Evolutionary conservation across 2,113 vertebrate species (phyloP).

Genomic region (Odontesthes bonariensis): DNA sequence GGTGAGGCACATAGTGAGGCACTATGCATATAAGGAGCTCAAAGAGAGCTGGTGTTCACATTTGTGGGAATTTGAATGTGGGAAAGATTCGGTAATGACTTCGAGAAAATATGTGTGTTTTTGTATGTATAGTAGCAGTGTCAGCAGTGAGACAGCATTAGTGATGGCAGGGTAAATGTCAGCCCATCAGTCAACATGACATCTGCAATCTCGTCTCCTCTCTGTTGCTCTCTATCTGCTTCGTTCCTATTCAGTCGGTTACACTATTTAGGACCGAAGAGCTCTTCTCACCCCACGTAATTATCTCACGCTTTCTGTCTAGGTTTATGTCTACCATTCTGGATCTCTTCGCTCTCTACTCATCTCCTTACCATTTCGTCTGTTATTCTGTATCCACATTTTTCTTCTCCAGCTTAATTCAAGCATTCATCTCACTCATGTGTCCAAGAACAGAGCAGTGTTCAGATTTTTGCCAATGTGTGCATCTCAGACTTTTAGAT

Average conservation of each 20-base stretch:
- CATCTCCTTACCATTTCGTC: slow-evolving; percentile 21
- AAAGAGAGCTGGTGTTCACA: not conserved
- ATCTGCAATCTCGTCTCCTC: slow-evolving; percentile 49
- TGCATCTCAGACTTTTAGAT: slow-evolving; percentile 1
- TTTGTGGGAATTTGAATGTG: slow-evolving; percentile 23
- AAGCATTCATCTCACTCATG: slow-evolving; percentile 26
- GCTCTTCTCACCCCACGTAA: not conserved
- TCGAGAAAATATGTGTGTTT: slow-evolving; percentile 1
- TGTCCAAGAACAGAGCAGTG: not conserved
- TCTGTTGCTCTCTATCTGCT: slow-evolving; percentile 31
- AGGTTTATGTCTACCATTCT: slow-evolving; percentile 11
- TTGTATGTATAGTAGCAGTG: slow-evolving; percentile 35
- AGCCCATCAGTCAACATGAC: slow-evolving; percentile 69
- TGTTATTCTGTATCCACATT: slow-evolving; percentile 7
- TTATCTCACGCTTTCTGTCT: not conserved
- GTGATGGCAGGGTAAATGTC: slow-evolving; percentile 43
- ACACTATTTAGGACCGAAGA: slow-evolving; percentile 31
- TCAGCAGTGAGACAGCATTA: slow-evolving; percentile 60
- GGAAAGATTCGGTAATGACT: slow-evolving; percentile 24
- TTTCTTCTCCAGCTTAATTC: slow-evolving; percentile 16
- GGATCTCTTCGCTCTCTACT: slow-evolving; percentile 14
- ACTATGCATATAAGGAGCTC: not conserved
- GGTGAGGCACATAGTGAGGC: no score
- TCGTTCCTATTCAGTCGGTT: slow-evolving; percentile 31
- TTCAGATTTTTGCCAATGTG: not conserved